Evolutionary conservation across 2,797 vertebrate genomes (phyloP), one percentile per base, ranked within the genome.

Genomic region (Aeoliscus strigatus): DNA sequence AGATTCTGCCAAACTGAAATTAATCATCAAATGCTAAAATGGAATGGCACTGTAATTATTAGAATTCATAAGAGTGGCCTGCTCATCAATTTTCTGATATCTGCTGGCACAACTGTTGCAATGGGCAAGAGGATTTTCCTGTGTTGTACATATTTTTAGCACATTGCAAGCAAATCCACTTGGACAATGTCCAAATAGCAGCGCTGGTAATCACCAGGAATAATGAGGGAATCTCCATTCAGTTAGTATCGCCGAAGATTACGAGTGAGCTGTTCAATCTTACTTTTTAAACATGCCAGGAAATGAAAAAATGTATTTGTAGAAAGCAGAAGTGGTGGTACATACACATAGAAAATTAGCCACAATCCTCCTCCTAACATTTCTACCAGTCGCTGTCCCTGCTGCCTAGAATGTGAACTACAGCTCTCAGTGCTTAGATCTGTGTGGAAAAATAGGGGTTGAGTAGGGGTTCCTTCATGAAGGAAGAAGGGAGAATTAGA

Each of bases 141-240:
- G 18, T 21, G 18, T 3, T 6, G 18, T 9, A 25, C 37, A 32
- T 60, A 57, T 57, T 60, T 75, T 65, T 66, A 63, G 36, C 44
- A 27, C 54, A 34, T 72, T 36, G 57, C 59, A 75, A 60, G 48
- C 42, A n/a, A n/a, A n/a, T n/a, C n/a, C n/a, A n/a, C n/a, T n/a
- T n/a, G n/a, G n/a, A n/a, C n/a, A n/a, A n/a, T n/a, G n/a, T n/a
- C n/a, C n/a, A n/a, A n/a, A n/a, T n/a, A n/a, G n/a, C n/a, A n/a
- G n/a, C n/a, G n/a, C 14, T 57, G 16, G 16, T 60, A 71, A 65
- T 74, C 45, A 52, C 32, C 33, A 41, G 27, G 36, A 40, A 45
- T 53, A 75, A 69, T 3, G 4, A 31, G 55, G 53, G 21, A 44
- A 54, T 38, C 47, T 49, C 31, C 46, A 39, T 57, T 32, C 27